Conservation (phyloP, 2,113 vertebrate genomes). For the Cyprinodon variegatus region DNA sequence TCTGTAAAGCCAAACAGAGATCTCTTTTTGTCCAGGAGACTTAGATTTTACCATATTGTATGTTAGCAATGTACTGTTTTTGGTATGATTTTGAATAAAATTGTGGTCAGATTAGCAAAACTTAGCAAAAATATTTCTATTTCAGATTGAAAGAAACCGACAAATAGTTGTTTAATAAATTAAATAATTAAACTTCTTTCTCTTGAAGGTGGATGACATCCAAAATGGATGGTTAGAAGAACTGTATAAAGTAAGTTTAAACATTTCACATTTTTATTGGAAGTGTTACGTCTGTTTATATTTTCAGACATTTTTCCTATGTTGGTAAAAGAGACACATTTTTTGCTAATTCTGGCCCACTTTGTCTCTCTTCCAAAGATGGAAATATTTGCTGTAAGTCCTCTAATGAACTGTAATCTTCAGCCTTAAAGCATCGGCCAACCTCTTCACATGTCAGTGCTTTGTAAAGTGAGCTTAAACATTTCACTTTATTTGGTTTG, state of each 20-base stretch:
- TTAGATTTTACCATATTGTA: not conserved
- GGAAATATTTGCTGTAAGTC: not conserved
- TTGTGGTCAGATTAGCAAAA: not conserved
- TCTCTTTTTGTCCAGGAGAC: not conserved
- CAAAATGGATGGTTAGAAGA: constrained; percentile 81
- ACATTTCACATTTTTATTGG: not conserved
- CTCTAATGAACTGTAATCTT: constrained; percentile 14
- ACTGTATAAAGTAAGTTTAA: constrained; percentile 75
- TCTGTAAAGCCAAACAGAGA: too few relatives aligned
- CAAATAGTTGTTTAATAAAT: not conserved
- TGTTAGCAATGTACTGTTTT: not conserved
- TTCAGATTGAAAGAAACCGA: not conserved
- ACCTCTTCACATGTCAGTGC: not conserved
- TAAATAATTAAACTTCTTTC: constrained; percentile 16
- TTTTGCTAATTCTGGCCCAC: not conserved
- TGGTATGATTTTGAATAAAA: too few relatives aligned
- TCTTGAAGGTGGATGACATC: constrained; percentile 77
- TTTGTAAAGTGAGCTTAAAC: constrained; percentile 13
- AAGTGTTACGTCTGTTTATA: not conserved
- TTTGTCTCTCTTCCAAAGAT: not conserved
- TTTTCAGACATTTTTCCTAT: not conserved
- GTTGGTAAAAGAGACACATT: not conserved
- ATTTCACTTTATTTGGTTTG: constrained; percentile 12
- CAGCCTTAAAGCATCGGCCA: constrained; percentile 10
- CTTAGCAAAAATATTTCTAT: not conserved